phyloP scores from a whole-genome alignment of 2,888 invertebrate genomes.

The Drosophila fungiperda region DNA sequence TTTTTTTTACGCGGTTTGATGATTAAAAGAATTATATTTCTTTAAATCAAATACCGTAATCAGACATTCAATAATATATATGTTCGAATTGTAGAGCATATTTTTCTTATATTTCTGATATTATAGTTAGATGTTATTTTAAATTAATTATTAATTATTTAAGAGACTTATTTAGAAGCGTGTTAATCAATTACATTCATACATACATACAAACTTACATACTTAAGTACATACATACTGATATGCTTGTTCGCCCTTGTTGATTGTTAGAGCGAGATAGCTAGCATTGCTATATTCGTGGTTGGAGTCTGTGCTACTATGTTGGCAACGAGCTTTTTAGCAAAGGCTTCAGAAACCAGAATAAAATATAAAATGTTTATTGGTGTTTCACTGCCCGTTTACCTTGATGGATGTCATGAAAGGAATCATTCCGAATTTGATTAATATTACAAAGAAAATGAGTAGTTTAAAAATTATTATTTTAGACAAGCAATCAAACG shows the following conservation, averaged over 20 bases:
- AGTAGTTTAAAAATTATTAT: neutral
- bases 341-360: neutral
- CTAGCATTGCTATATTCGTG: neutral
- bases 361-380: neutral
- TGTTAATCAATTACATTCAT: no score
- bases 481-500: neutral
- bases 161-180: neutral
- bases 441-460: neutral
- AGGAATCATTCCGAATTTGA: neutral
- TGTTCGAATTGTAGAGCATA: neutral
- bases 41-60: no score
- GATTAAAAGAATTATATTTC: no score
- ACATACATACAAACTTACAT: neutral
- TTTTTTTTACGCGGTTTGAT: no score
- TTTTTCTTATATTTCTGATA: neutral
- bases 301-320: slow-evolving; percentile 4
- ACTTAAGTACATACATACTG: neutral
- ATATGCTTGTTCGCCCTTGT: neutral
- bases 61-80: no score
- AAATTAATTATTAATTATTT: neutral
- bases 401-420: neutral
- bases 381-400: neutral
- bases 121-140: neutral
- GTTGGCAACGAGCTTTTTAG: neutral
- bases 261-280: neutral